Evolutionary conservation across 2,113 vertebrate species (phyloP), one percentile per base, ranked within the genome.

Genomic region (Numida meleagris): DNA sequence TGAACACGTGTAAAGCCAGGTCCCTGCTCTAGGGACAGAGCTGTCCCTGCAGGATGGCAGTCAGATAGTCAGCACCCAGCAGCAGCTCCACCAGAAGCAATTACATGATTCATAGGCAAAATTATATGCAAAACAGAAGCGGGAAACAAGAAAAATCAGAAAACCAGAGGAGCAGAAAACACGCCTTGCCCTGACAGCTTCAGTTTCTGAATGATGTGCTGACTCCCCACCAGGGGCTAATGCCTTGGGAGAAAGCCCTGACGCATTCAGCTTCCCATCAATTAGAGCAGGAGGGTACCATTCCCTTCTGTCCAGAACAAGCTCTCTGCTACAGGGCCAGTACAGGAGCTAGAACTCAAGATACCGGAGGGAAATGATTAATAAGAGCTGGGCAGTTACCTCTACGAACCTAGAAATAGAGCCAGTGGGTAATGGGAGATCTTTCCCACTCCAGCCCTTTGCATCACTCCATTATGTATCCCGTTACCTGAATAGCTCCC

Each of bases 401-500:
- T 61, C 46, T 29, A 0, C 55, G 65, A 62, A 55, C 14, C 43
- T 0, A 16, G 42, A 20, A 29, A 34, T 1, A 53, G 50, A 88
- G 74, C 31, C 65, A 33, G 76, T 3, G 24, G 45, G 50, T 24
- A 78, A 72, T 0, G n/a, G 71, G 63, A 80, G 71, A 70, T 43
- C 78, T 34, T 34, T 76, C 89, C 95, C 91, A 29, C 55, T 45
- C n/a, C 79, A 7, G 71, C 24, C 61, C 81, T 89, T 46, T 51
- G 34, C 89, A 46, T 18, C 29, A 2, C 33, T 83, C 94, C 83
- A 29, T 92, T 90, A 61, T 48, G 58, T 34, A 88, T n/a, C 92
- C 92, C 45, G 80, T 58, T 95, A 95, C 96, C 90, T 72, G 65
- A 94, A 95, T 5, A 75, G 93, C 89, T 96, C 93, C 95, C 82